A percentile compares a stretch with the other conserved stretches of the same genome.
Evolutionary conservation across 1,140 invertebrate species (phyloP).

Genomic region (Stenopsyche tienmushanensis): DNA sequence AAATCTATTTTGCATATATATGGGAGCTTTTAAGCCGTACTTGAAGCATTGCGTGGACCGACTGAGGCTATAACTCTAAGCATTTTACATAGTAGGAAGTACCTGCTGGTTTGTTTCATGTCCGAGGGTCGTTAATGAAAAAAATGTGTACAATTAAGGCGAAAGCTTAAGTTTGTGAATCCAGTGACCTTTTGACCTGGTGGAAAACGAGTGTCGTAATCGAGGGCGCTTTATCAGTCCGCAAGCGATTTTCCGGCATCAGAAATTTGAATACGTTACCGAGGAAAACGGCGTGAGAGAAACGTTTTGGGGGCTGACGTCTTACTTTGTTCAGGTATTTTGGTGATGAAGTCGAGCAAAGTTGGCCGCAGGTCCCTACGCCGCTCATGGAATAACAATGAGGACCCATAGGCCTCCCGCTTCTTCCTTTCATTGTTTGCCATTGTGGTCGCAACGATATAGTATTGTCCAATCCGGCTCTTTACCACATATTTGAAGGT

Average conservation of each 20-base stretch:
- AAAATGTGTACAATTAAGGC: neutral
- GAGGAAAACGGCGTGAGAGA: neutral
- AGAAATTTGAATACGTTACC: slow-evolving; percentile 15
- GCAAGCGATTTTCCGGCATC: slow-evolving; percentile 1
- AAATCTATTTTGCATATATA: no score
- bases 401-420: neutral
- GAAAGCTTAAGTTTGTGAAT: neutral
- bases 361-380: slow-evolving; percentile 13
- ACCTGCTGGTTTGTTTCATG: neutral
- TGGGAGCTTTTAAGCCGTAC: no score
- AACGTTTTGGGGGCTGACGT: slow-evolving; percentile 24
- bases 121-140: neutral
- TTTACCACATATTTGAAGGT: no score
- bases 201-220: neutral
- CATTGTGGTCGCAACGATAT: no score
- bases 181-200: neutral
- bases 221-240: slow-evolving; percentile 1
- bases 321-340: slow-evolving; percentile 37
- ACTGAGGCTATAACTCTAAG: no score
- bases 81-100: neutral
- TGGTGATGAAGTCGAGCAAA: slow-evolving; percentile 32
- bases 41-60: no score
- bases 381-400: slow-evolving; percentile 31
- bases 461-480: no score
- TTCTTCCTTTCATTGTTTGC: neutral